Evolutionary conservation across 2,888 invertebrate genomes (phyloP).

Genomic region (Agriopis aurantiaria): DNA sequence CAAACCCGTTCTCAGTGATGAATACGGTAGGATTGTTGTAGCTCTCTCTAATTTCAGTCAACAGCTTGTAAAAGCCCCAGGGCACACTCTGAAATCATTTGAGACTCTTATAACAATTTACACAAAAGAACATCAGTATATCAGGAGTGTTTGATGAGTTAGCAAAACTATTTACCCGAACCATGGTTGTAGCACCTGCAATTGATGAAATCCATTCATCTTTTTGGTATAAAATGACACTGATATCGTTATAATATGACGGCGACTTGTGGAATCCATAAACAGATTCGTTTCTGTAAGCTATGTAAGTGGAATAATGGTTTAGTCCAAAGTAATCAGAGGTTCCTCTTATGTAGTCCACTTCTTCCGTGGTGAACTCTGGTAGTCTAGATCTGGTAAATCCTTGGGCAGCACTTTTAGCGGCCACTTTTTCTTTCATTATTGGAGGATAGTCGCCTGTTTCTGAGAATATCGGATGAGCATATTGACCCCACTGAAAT

Average conservation of each 20-base stretch:
- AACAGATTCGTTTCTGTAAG: slow-evolving; percentile 56
- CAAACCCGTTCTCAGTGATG: slow-evolving; percentile 86
- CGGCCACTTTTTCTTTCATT: slow-evolving; percentile 71
- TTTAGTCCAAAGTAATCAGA: slow-evolving; percentile 85
- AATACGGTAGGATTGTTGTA: slow-evolving; percentile 83
- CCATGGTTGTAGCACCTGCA: slow-evolving; percentile 32
- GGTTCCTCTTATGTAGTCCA: slow-evolving; percentile 58
- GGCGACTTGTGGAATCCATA: slow-evolving; percentile 44
- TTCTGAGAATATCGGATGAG: slow-evolving; percentile 75
- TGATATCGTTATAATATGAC: slow-evolving; percentile 49
- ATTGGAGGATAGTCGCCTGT: slow-evolving; percentile 80
- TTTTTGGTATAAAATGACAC: slow-evolving; percentile 29
- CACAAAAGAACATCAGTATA: background rate
- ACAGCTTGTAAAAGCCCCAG: slow-evolving; percentile 83
- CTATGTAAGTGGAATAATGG: slow-evolving; percentile 84
- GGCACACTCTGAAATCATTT: slow-evolving; percentile 70
- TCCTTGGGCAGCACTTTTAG: slow-evolving; percentile 60
- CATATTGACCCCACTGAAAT: slow-evolving; percentile 71
- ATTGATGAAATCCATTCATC: slow-evolving; percentile 41
- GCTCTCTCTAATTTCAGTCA: slow-evolving; percentile 76
- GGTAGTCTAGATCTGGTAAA: slow-evolving; percentile 59
- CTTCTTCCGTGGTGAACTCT: slow-evolving; percentile 59
- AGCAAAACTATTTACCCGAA: slow-evolving; percentile 34
- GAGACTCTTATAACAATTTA: background rate
- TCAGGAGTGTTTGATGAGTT: background rate